Conservation (phyloP, 2,888 invertebrate species). For the Stenolophus ochropezus region DNA sequence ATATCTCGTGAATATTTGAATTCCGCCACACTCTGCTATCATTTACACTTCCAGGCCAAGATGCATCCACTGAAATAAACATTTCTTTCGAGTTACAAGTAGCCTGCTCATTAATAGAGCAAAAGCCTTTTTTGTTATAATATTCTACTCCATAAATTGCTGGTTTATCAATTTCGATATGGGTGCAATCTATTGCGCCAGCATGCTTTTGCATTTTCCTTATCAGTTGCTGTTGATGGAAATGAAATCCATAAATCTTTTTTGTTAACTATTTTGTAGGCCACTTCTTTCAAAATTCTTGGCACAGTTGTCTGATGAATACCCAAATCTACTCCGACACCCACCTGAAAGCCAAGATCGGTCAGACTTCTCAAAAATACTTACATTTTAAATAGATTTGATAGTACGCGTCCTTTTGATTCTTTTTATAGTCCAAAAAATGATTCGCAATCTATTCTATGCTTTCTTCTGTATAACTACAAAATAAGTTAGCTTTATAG, state of each 20-base stretch:
- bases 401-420: background rate
- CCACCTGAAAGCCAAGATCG: constrained; percentile 20
- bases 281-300: background rate
- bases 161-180: constrained; percentile 55
- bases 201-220: constrained; percentile 48
- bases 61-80: constrained; percentile 47
- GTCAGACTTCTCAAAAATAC: background rate
- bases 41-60: constrained; percentile 48
- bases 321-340: constrained; percentile 10
- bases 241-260: background rate
- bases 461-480: constrained; percentile 59
- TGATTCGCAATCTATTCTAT: constrained; percentile 60
- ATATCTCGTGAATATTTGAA: background rate
- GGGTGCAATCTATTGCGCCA: constrained; percentile 29
- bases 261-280: background rate
- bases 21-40: constrained; percentile 22
- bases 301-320: constrained; percentile 9
- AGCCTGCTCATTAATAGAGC: constrained; percentile 55
- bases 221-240: constrained; percentile 62
- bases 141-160: constrained; percentile 52
- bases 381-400: constrained; percentile 1
- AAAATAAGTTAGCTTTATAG: constrained; percentile 58
- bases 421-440: constrained; percentile 39
- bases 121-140: constrained; percentile 52
- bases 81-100: constrained; percentile 57